These are phyloP conservation scores for Sinopyrophorus schimmeli DNA, from an alignment of 2,888 invertebrate genomes.

Conservation along the genomic window DNA sequence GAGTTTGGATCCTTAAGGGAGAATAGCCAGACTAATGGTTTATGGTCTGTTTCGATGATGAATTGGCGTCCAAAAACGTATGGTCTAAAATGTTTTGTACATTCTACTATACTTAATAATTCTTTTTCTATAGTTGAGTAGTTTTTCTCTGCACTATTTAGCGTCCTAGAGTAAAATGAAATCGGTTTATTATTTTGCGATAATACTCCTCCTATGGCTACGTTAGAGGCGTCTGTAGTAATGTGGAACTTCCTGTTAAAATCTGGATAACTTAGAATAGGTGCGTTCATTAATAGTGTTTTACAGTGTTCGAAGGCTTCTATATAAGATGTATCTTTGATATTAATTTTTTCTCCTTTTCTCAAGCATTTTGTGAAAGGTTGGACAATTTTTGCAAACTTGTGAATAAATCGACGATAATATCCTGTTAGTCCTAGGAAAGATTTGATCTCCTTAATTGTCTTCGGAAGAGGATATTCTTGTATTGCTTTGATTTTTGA, in stretches of 20 bases:
- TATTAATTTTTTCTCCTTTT: slow-evolving; percentile 32
- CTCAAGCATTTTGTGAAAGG: slow-evolving; percentile 41
- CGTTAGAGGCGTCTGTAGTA: slow-evolving; percentile 44
- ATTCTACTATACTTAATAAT: slow-evolving; percentile 29
- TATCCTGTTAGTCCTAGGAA: slow-evolving; percentile 41
- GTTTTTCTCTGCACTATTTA: slow-evolving; percentile 37
- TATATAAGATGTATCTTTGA: background rate
- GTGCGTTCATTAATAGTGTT: slow-evolving; percentile 28
- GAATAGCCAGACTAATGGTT: slow-evolving; percentile 23
- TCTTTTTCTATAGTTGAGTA: slow-evolving; percentile 42
- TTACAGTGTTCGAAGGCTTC: slow-evolving; percentile 11
- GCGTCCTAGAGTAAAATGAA: slow-evolving; percentile 43
- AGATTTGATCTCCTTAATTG: slow-evolving; percentile 40
- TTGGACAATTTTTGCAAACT: slow-evolving; percentile 37
- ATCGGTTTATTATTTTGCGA: slow-evolving; percentile 41
- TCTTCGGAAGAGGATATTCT: slow-evolving; percentile 41
- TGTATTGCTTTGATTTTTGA: slow-evolving; percentile 37
- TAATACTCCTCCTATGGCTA: slow-evolving; percentile 42
- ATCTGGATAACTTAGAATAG: slow-evolving; percentile 47
- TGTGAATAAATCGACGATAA: slow-evolving; percentile 40
- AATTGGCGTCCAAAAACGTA: slow-evolving; percentile 35
- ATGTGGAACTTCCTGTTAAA: slow-evolving; percentile 43
- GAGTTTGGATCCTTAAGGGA: slow-evolving; percentile 18
- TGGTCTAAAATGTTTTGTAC: slow-evolving; percentile 28
- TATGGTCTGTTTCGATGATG: slow-evolving; percentile 30